Conservation (phyloP, 2,113 vertebrate genomes). For the Carettochelys insculpta region DNA sequence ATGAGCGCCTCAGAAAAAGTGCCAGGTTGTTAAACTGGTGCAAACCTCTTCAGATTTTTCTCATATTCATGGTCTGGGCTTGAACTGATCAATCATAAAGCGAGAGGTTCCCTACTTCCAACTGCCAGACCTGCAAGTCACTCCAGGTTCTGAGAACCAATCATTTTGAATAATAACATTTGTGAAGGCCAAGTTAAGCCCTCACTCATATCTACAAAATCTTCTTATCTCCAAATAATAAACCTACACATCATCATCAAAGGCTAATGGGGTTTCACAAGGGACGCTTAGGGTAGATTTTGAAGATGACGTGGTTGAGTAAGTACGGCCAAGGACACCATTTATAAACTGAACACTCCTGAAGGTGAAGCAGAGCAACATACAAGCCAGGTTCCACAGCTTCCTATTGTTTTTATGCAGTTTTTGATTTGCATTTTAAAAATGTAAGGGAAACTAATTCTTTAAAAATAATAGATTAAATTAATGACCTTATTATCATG, state of each 20-base stretch:
- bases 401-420: fast-evolving
- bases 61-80: too few species aligned
- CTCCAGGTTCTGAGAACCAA: background rate
- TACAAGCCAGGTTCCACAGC: fast-evolving
- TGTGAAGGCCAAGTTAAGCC: background rate
- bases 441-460: background rate
- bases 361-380: background rate
- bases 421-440: background rate
- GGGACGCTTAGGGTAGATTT: fast-evolving
- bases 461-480: background rate
- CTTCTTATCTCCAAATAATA: background rate
- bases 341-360: background rate
- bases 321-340: background rate
- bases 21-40: fast-evolving
- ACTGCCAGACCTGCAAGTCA: background rate
- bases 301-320: background rate
- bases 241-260: fast-evolving
- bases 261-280: background rate
- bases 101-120: background rate
- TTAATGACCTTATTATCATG: background rate
- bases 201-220: background rate
- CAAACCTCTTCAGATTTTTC: fast-evolving
- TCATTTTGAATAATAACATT: background rate
- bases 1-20: background rate
- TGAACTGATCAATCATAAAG: fast-evolving